Evolutionary conservation across 2,113 vertebrate species (phyloP), one percentile per base, ranked within the genome.

Genomic region (Mormyrus iriodes): DNA sequence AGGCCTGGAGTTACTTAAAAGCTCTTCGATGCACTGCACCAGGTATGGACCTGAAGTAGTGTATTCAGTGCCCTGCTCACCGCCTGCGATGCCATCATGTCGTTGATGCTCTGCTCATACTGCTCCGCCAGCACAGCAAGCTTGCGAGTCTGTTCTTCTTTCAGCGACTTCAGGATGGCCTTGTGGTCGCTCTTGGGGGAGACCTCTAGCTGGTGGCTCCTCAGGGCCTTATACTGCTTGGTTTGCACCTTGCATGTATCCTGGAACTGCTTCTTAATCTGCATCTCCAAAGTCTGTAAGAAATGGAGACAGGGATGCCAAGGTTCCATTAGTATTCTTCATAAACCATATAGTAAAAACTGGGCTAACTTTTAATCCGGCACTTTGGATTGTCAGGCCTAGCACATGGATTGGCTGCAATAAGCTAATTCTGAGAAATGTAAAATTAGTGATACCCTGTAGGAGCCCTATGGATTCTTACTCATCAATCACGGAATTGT

Each of bases 251-350:
- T 99, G 94, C 98, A 99, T 24, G 98, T 99, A 96, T 99, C 98
- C 97, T 99, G 98, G 95, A 99, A 99, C 97, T 99, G 98, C 95
- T 99, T 99, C 96, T 99, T 99, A 93, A 99, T 99, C 96, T 99
- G 98, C 96, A 99, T 96, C 97, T 99, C 98, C 97, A 99, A 96
- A 91, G 96, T 97, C 98, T 99, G 93, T 10, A 46, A 87, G 19
- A n/a, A 24, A 42, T 0, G 12, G 15, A 19, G 19, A 35, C n/a
- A 55, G 31, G 49, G 13, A 35, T 9, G 27, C 35, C 31, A 1
- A 12, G 13, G 85, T 55, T 52, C 51, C 12, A 85, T 48, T 48
- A 7, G 2, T 83, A 46, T 44, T 83, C 42, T 8, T 15, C 84
- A 35, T 44, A 82, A 44, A 82, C 6, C 17, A 44, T 7, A 21